Base-by-base conservation (phyloP, 92 coral and sea anemone species). In the Desmophyllum pertusum region DNA sequence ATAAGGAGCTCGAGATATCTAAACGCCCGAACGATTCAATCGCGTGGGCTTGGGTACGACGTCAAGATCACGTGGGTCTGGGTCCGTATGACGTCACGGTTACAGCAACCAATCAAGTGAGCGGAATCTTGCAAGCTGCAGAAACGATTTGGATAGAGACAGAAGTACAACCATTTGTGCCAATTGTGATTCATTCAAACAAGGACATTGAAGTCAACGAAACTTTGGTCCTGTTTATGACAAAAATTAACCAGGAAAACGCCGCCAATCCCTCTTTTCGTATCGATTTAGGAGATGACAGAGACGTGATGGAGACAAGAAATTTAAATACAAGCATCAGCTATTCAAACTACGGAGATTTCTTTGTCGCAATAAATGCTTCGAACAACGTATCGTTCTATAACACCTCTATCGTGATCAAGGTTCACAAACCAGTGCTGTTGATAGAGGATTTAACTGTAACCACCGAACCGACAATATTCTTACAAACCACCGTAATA, bases 181-280 rank as follows among this genome's bases (percentile, higher is more conserved):
- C 83, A 21, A 48, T 37, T 45, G 14, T 84, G 52, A 39, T 57
- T 62, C 50, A 57, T 59, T 51, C 53, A 11, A 61, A 64, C 15
- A 79, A 36, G n/a, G 38, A 71, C 70, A 79, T 89, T 19, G 92
- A 89, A 73, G 86, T 89, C 33, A 84, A 84, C 68, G 89, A 89
- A 62, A 79, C 80, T 57, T 42, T 89, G 51, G 51, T 39, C 10
- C 50, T 89, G n/a, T 78, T 62, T 36, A 33, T 79, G 83, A 79
- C 85, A 48, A 79, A 79, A 40, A 48, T 39, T 39, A 89, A 89
- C 76, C 17, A 50, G 13, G 79, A 38, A 63, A 89, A 79, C 42
- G 72, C 48, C 10, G 92, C 89, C 38, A 43, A 70, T 40, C 92
- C 92, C 15, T 30, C 48, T 40, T 89, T 52, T 70, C 17, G 29